Conservation (phyloP, 2,113 vertebrate species). For the Cyprinodon variegatus region DNA sequence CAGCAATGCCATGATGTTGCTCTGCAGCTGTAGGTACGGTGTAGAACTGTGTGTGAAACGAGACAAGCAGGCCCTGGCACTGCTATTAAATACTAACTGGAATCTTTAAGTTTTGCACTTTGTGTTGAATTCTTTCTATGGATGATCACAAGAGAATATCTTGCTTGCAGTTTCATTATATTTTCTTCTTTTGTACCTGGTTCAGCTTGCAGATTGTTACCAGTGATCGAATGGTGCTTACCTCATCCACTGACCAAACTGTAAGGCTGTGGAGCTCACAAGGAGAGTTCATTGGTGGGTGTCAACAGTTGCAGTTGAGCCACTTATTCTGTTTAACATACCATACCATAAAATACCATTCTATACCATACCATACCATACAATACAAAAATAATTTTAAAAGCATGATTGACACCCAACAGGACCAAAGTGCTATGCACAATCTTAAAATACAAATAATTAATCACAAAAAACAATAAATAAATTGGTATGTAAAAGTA, state of each 20-base stretch:
- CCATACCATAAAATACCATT: too few species aligned
- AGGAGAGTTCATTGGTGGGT: slow-evolving; percentile 75
- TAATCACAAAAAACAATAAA: too few species aligned
- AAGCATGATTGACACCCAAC: too few species aligned
- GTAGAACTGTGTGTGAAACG: slow-evolving; percentile 30
- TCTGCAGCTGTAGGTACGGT: slow-evolving; percentile 28
- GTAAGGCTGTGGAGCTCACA: slow-evolving; percentile 74
- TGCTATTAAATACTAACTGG: slow-evolving; percentile 8
- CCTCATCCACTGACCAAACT: slow-evolving; percentile 71
- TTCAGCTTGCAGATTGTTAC: slow-evolving; percentile 77
- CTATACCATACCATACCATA: too few species aligned
- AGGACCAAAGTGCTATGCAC: too few species aligned
- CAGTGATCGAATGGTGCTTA: slow-evolving; percentile 78
- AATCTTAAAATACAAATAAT: too few species aligned
- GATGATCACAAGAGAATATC: slow-evolving; percentile 52
- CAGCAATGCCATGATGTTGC: slow-evolving; percentile 11
- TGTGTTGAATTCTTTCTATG: slow-evolving; percentile 2
- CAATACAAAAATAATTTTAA: too few species aligned
- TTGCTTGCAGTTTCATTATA: slow-evolving; percentile 31
- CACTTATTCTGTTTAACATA: slow-evolving; percentile 1
- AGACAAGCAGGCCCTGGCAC: slow-evolving; percentile 24
- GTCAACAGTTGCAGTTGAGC: slow-evolving; percentile 28
- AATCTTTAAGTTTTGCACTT: background rate
- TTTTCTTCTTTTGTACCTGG: slow-evolving; percentile 44
- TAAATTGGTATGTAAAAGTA: too few species aligned